A percentile compares a stretch with the other conserved stretches of the same genome.
Conservation (phyloP, 2,888 invertebrate genomes). For the Caenorhabditis zanzibari region DNA sequence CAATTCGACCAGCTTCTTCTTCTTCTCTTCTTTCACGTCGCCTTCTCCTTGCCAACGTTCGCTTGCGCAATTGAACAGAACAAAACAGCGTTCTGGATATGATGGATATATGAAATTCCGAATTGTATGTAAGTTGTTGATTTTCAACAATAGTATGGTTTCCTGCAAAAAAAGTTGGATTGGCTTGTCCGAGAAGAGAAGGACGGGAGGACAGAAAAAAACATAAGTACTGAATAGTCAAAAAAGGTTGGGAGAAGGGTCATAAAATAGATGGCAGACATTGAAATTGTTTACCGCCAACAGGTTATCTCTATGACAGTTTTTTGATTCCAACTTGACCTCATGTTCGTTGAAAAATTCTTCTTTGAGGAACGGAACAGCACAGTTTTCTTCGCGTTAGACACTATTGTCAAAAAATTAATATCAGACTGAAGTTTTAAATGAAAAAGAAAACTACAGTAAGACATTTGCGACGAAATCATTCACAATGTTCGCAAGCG, state of each 20-base stretch:
- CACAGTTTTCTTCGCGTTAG: no score
- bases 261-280: slow-evolving; percentile 53
- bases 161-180: slow-evolving; percentile 35
- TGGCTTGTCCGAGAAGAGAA: background rate
- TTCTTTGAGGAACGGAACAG: background rate
- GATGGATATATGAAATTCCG: slow-evolving; percentile 24
- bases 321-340: slow-evolving; percentile 28
- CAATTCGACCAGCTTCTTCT: slow-evolving; percentile 62
- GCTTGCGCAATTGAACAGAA: slow-evolving; percentile 62
- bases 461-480: background rate
- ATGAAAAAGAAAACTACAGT: no score
- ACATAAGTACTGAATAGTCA: slow-evolving; percentile 52
- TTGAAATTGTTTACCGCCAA: slow-evolving; percentile 52
- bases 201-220: slow-evolving; percentile 32
- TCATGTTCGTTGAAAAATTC: slow-evolving; percentile 9
- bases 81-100: slow-evolving; percentile 54
- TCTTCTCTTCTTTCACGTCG: no score
- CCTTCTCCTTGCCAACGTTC: slow-evolving; percentile 15
- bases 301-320: slow-evolving; percentile 50
- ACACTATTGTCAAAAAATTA: no score
- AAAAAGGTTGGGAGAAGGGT: slow-evolving; percentile 56
- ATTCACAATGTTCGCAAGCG: background rate
- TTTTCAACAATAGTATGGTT: slow-evolving; percentile 15
- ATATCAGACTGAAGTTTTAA: no score
- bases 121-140: slow-evolving; percentile 9